Evolutionary conservation across 2,888 invertebrate genomes (phyloP).

Genomic region (Busseola fusca): DNA sequence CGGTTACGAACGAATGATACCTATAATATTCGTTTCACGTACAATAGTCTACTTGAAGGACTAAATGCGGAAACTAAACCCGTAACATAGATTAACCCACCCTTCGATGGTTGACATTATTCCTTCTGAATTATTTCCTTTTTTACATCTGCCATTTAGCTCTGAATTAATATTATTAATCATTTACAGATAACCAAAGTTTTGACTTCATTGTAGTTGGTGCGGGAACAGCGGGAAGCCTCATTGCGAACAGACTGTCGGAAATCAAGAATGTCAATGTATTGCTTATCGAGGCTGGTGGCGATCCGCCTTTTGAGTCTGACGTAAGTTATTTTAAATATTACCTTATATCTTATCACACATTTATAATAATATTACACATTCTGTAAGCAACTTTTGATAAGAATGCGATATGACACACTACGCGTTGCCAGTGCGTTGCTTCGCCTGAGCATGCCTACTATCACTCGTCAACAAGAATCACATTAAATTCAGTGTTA

Average conservation of each 20-base stretch:
- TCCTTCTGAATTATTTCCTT: neutral
- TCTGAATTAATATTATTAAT: neutral
- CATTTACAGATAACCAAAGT: conserved; percentile 55
- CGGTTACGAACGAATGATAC: too few relatives aligned
- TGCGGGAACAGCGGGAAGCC: conserved; percentile 67
- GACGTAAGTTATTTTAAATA: conserved; percentile 57
- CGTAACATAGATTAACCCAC: too few relatives aligned
- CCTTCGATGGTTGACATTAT: neutral
- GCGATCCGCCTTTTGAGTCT: conserved; percentile 66
- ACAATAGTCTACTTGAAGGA: too few relatives aligned
- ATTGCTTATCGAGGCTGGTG: conserved; percentile 70
- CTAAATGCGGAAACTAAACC: too few relatives aligned
- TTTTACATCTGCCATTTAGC: too few relatives aligned
- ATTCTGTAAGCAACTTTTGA: too few relatives aligned
- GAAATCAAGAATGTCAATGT: conserved; percentile 62
- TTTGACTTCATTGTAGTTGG: conserved; percentile 68
- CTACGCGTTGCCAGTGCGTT: too few relatives aligned
- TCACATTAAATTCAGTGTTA: too few relatives aligned
- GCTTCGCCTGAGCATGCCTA: too few relatives aligned
- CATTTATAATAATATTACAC: too few relatives aligned
- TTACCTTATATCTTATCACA: neutral
- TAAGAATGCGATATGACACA: too few relatives aligned
- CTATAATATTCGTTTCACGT: neutral
- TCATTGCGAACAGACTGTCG: conserved; percentile 66
- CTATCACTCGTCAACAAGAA: too few relatives aligned